phyloP scores from a whole-genome alignment of 2,113 vertebrate species.

The Micronycteris hirsuta region DNA sequence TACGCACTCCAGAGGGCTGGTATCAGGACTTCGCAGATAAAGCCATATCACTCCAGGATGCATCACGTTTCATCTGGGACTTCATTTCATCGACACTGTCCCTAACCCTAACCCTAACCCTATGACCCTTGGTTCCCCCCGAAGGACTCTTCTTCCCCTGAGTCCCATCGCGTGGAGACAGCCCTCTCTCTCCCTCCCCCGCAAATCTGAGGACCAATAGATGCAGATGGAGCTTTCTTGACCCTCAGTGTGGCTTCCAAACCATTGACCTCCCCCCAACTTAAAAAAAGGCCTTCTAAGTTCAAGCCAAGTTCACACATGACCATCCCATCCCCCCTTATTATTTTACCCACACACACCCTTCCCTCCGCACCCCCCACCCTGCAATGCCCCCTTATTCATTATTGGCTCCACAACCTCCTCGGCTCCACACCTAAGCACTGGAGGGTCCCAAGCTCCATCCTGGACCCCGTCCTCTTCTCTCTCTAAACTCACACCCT shows the following conservation, averaged over 20 bases:
- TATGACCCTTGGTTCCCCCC: not conserved
- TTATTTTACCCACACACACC: not conserved
- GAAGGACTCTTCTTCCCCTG: too few species aligned
- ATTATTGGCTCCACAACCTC: not conserved
- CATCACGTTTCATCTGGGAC: not conserved
- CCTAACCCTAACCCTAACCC: too few species aligned
- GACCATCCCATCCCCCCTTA: not conserved
- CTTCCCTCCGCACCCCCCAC: not conserved
- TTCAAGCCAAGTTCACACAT: not conserved
- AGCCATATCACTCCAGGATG: not conserved
- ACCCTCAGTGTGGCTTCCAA: not conserved
- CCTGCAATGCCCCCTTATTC: not conserved
- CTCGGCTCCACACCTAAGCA: not conserved
- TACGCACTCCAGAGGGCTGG: not conserved
- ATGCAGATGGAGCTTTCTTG: not conserved
- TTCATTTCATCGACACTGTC: not conserved
- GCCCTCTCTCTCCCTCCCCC: not conserved
- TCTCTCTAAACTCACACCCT: not conserved
- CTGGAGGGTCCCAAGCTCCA: not conserved
- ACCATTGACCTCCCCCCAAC: not conserved
- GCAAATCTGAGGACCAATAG: rapidly evolving
- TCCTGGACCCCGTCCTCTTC: not conserved
- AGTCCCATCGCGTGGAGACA: rapidly evolving
- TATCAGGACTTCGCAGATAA: not conserved
- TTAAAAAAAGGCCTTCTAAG: not conserved